Evolutionary conservation across 2,797 vertebrate species (phyloP).

Genomic region (Gymnothorax javanicus): DNA sequence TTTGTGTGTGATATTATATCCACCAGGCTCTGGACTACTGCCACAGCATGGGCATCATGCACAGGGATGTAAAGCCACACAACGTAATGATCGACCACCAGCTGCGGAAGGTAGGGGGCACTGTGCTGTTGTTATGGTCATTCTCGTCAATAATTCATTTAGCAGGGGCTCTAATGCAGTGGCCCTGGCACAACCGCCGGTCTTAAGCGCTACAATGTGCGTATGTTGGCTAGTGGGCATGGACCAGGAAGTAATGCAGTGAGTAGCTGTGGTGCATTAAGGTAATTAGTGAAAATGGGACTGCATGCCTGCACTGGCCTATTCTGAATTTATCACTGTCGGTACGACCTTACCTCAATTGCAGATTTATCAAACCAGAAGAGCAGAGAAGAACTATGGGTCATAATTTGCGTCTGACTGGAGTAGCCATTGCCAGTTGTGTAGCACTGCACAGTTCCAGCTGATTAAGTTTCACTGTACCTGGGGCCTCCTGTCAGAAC

Average conservation of each 20-base stretch:
- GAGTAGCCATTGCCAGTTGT: not conserved
- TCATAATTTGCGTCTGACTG: not conserved
- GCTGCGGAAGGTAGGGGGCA: conserved; percentile 86
- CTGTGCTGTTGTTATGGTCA: not conserved
- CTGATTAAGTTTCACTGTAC: not conserved
- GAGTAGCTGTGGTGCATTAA: not conserved
- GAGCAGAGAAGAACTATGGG: not conserved
- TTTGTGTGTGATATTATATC: conserved; percentile 20
- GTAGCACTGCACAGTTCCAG: not conserved
- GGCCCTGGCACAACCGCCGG: not conserved
- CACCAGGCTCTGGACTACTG: conserved; percentile 91
- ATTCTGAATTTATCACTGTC: not conserved
- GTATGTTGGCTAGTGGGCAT: not conserved
- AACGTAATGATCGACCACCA: conserved; percentile 97
- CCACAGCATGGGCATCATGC: conserved; percentile 97
- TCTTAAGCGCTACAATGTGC: not conserved
- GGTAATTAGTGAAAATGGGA: not conserved
- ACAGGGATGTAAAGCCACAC: conserved; percentile 93
- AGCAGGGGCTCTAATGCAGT: not conserved
- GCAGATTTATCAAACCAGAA: not conserved
- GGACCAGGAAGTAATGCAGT: not conserved
- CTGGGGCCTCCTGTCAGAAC: not conserved
- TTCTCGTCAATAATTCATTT: not conserved
- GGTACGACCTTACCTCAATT: not conserved
- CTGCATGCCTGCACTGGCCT: not conserved